These are phyloP conservation scores for Drosophila virilis DNA, from an alignment of 1,140 invertebrate genomes.

Conservation along the genomic window DNA sequence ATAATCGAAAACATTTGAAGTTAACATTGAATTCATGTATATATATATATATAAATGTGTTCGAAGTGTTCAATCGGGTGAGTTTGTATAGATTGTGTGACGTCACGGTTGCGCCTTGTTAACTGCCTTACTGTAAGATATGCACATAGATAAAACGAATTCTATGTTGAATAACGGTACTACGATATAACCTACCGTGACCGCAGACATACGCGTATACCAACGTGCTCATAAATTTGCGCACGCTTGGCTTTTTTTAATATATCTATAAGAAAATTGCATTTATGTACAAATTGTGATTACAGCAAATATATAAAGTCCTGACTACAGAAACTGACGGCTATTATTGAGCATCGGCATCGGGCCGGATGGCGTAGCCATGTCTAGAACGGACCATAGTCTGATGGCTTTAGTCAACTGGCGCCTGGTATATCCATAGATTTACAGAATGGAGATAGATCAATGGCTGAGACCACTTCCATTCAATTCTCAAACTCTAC, in stretches of 20 bases:
- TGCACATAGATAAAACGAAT: conserved; percentile 12
- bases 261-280: conserved; percentile 17
- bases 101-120: conserved; percentile 9
- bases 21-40: background rate
- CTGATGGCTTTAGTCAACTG: no score
- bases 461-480: no score
- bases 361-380: no score
- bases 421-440: no score
- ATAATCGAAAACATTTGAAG: background rate
- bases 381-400: no score
- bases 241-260: conserved; percentile 3
- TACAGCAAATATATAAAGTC: background rate
- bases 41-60: background rate
- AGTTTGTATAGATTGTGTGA: background rate
- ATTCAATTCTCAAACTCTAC: no score
- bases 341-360: no score
- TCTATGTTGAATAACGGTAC: background rate
- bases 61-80: background rate
- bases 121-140: conserved; percentile 19
- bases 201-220: background rate
- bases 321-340: background rate
- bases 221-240: background rate
- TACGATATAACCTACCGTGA: conserved; percentile 22
- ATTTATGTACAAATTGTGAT: conserved; percentile 7
- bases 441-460: no score